Evolutionary conservation across 2,888 invertebrate genomes (phyloP).

Genomic region (Julus scandinavius): DNA sequence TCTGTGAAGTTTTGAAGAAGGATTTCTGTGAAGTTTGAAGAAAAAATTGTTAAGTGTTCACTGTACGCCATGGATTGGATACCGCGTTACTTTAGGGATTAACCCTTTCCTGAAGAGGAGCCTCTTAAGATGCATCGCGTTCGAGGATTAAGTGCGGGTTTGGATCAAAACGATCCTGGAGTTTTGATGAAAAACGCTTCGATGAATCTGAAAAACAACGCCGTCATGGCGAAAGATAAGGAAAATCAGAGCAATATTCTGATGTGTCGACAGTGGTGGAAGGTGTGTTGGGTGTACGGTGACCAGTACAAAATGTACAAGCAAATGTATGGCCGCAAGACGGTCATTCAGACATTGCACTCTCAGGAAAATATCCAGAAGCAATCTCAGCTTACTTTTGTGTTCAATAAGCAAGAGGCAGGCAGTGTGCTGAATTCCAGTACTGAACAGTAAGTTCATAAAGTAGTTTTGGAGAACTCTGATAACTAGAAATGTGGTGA

Average conservation of each 20-base stretch:
- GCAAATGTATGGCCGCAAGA: constrained; percentile 76
- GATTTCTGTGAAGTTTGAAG: not conserved
- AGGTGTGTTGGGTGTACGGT: constrained; percentile 87
- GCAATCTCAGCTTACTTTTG: not conserved
- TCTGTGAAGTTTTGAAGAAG: too few species aligned
- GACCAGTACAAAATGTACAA: constrained; percentile 87
- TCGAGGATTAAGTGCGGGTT: constrained; percentile 19
- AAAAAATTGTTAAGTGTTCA: not conserved
- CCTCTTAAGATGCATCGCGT: not conserved
- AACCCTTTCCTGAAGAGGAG: not conserved
- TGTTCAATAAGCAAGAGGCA: constrained; percentile 19
- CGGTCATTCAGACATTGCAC: constrained; percentile 58
- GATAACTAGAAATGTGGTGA: not conserved
- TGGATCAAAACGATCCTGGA: not conserved
- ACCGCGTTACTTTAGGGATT: not conserved
- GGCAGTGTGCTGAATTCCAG: not conserved
- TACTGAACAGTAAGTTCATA: constrained; percentile 13
- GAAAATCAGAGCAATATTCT: constrained; percentile 49
- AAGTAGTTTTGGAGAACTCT: not conserved
- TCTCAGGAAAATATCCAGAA: constrained; percentile 40
- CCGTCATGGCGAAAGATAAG: constrained; percentile 45
- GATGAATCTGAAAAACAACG: constrained; percentile 29
- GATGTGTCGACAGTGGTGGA: constrained; percentile 79
- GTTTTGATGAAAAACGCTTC: not conserved
- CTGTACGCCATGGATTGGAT: not conserved